Conservation (phyloP, 2,888 invertebrate species). For the Dasysyrphus tricinctus region DNA sequence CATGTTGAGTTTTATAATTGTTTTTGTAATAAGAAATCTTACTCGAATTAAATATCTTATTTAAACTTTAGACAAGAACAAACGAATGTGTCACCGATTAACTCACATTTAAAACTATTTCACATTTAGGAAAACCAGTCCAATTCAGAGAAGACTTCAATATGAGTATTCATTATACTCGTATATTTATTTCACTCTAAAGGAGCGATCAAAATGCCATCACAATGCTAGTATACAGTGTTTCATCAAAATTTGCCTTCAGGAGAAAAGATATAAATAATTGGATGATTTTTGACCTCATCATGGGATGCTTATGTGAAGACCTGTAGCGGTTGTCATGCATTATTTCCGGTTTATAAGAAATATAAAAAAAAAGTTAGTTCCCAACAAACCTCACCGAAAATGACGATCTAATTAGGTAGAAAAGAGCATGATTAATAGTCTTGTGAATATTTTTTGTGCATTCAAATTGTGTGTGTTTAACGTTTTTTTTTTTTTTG, state of each 20-base stretch:
- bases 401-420: neutral
- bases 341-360: slow-evolving; percentile 11
- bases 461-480: neutral
- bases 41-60: neutral
- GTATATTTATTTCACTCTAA: neutral
- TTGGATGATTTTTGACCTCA: slow-evolving; percentile 8
- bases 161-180: no score
- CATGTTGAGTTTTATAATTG: neutral
- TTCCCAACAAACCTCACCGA: neutral
- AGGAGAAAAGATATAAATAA: slow-evolving; percentile 22
- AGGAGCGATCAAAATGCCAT: neutral
- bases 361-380: neutral
- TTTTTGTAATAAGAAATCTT: neutral
- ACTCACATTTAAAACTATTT: slow-evolving; percentile 26
- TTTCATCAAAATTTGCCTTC: slow-evolving; percentile 8
- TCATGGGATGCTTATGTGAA: neutral
- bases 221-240: neutral
- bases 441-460: neutral
- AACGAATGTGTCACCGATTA: slow-evolving; percentile 13
- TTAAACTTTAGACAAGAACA: slow-evolving; percentile 4
- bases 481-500: neutral
- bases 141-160: neutral
- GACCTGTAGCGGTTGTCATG: neutral
- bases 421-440: neutral
- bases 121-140: slow-evolving; percentile 10